Base-by-base conservation (phyloP, 2,797 vertebrate species). In the Xenentodon cancila region DNA sequence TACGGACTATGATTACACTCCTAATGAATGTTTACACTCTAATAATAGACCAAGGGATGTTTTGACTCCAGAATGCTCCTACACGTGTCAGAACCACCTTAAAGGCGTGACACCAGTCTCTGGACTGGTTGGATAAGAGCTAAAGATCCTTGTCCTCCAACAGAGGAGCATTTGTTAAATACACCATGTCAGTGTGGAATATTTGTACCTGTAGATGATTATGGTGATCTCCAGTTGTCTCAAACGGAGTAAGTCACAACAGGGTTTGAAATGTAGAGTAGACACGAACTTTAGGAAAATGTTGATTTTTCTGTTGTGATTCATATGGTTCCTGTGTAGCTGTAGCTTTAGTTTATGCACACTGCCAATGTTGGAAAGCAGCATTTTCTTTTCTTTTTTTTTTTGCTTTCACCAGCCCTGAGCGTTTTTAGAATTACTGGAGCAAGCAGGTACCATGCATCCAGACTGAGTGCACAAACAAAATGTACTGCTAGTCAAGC, bases 401-500 rank as follows among this genome's bases (percentile, higher is more conserved):
- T 46, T 27, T 2, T 75, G 50, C 19, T 47, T 43, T 52, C 49
- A 22, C 16, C 45, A 63, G 56, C 46, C 19, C 1, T 22, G 45
- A 13, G 19, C 45, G 22, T 25, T 59, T 52, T 32, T 63, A 22
- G 57, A 64, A 7, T 3, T 4, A 19, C 47, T 59, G 0, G 4
- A 63, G 15, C 15, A 21, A 45, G 19, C 20, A 44, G 27, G 40
- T 51, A 45, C 7, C 11, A 17, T 20, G 15, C 50, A 50, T 3
- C 7, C 11, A 0, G 9, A 67, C 22, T 61, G 55, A 71, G 63
- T 51, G 64, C 45, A 59, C 27, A 67, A 19, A 49, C 34, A 48
- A 70, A 62, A 45, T 20, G 9, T 50, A 42, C 7, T 0, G 15
- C 21, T 55, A 53, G 53, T 76, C 37, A 37, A 64, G 69, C 70